Percentiles rank a stretch among this genome's conserved stretches.
phyloP scores from a whole-genome alignment of 2,888 invertebrate species.

The Physocephala rufipes region DNA sequence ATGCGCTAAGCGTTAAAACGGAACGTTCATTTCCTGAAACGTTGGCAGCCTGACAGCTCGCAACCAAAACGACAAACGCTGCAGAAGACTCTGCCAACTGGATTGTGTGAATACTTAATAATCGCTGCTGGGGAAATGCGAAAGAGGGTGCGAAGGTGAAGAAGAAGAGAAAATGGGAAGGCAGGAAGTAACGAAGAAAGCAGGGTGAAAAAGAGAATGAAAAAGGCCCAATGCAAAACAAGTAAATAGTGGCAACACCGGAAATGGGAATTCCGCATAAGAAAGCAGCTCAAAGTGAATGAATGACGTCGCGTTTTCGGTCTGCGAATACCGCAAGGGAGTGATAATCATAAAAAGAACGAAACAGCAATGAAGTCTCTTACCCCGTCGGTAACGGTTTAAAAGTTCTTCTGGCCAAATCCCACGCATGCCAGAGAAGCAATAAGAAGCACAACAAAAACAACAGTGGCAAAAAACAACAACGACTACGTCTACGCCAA shows the following conservation, averaged over 20 bases:
- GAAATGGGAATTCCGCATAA: slow-evolving; percentile 32
- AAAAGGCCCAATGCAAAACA: neutral
- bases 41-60: slow-evolving; percentile 45
- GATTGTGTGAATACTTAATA: slow-evolving; percentile 34
- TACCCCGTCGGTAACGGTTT: neutral
- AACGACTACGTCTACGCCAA: neutral
- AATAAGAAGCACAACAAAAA: no score
- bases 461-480: no score
- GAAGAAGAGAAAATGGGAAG: neutral
- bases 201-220: neutral
- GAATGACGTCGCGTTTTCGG: slow-evolving; percentile 33
- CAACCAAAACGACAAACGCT: slow-evolving; percentile 25
- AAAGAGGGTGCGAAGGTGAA: neutral
- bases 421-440: no score
- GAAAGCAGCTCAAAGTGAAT: slow-evolving; percentile 26
- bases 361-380: neutral
- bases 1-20: slow-evolving; percentile 43
- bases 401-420: neutral
- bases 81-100: slow-evolving; percentile 23
- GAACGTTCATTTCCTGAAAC: slow-evolving; percentile 50
- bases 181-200: slow-evolving; percentile 6
- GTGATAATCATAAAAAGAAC: neutral
- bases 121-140: slow-evolving; percentile 16
- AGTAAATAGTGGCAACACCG: slow-evolving; percentile 25
- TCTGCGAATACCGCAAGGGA: slow-evolving; percentile 16